phyloP scores from a whole-genome alignment of 1,140 invertebrate species.

The Cydia splendana region DNA sequence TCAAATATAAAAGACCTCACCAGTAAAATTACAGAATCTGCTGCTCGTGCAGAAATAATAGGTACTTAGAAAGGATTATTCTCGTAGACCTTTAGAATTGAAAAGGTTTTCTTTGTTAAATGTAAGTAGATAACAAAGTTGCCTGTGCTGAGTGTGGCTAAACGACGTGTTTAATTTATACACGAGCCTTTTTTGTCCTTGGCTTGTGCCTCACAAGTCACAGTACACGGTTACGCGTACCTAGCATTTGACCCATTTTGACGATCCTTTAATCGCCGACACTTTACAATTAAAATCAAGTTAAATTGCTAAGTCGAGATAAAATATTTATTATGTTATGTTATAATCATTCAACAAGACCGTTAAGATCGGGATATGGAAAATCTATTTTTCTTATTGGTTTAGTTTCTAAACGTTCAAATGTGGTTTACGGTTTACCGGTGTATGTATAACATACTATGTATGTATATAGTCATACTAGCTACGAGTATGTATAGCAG shows the following conservation, averaged over 20 bases:
- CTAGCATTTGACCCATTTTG: not conserved
- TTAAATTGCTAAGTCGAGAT: not conserved
- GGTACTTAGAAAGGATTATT: not conserved
- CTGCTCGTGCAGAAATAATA: not conserved
- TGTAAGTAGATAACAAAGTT: not conserved
- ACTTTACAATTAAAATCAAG: not conserved
- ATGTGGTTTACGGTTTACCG: not conserved
- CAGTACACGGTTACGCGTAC: not conserved
- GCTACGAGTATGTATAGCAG: no score
- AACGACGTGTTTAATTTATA: not conserved
- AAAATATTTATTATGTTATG: not conserved
- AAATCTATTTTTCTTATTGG: not conserved
- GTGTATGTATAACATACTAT: no score
- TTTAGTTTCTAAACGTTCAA: not conserved
- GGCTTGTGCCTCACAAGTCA: not conserved
- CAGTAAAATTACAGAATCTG: not conserved
- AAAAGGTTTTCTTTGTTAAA: not conserved
- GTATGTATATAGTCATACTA: no score
- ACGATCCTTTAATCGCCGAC: not conserved
- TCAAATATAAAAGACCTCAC: no score
- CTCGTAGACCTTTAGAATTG: not conserved
- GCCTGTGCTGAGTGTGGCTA: not conserved
- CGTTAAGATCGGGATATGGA: not conserved
- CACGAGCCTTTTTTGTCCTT: not conserved
- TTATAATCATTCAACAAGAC: not conserved